phyloP scores from a whole-genome alignment of 2,888 invertebrate species.

The Meandrusa payeni region DNA sequence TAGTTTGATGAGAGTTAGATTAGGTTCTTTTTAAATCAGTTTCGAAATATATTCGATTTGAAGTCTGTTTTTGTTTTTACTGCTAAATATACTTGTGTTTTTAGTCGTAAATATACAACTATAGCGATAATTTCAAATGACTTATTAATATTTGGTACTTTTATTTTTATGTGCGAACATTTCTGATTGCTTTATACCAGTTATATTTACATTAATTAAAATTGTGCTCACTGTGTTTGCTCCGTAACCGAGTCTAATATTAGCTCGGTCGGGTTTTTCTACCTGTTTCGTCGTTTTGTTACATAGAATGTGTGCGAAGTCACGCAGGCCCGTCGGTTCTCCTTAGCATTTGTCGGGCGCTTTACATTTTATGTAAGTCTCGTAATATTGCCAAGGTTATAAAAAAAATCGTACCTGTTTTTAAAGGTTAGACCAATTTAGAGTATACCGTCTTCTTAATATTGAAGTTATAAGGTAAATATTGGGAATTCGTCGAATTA shows the following conservation, averaged over 20 bases:
- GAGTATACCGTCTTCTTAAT: no score
- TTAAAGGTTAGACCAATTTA: neutral
- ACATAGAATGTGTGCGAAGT: conserved; percentile 60
- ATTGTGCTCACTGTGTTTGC: conserved; percentile 46
- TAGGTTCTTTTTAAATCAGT: no score
- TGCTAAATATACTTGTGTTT: no score
- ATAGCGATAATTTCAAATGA: no score
- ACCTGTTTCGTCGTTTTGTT: conserved; percentile 64
- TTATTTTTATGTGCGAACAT: neutral
- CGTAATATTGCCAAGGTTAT: conserved; percentile 35
- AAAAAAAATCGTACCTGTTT: conserved; percentile 15
- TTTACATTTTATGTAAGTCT: conserved; percentile 47
- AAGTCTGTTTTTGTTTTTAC: no score
- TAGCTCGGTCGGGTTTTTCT: conserved; percentile 47
- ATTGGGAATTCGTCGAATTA: no score
- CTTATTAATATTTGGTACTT: no score
- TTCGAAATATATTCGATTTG: no score
- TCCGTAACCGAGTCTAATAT: conserved; percentile 50
- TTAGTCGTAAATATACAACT: no score
- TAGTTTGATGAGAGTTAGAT: no score
- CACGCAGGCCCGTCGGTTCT: conserved; percentile 51
- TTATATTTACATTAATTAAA: conserved; percentile 32
- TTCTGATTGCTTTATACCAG: conserved; percentile 8
- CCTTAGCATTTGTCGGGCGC: conserved; percentile 51
- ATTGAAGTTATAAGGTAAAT: no score